Percentiles rank a stretch among this genome's conserved stretches.
Conservation (phyloP, 2,113 vertebrate species). For the Erythrocercus mccallii region DNA sequence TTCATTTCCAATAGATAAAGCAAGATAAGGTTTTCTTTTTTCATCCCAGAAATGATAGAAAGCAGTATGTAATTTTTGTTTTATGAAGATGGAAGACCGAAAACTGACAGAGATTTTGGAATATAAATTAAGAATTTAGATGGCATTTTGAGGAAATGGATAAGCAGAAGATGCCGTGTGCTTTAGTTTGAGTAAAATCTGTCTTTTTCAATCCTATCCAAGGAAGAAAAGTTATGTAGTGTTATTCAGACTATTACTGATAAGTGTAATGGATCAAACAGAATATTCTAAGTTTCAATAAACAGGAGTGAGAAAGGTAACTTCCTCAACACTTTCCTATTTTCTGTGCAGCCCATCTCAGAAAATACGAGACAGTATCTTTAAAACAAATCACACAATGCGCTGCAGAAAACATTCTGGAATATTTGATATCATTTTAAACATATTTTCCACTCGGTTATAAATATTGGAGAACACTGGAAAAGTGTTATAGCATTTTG, state of each 20-base stretch:
- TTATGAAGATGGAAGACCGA: slow-evolving; percentile 39
- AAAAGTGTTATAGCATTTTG: not conserved
- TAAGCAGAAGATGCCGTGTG: slow-evolving; percentile 22
- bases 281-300: slow-evolving; percentile 58
- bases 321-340: slow-evolving; percentile 15
- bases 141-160: slow-evolving; percentile 65
- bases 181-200: slow-evolving; percentile 30
- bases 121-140: slow-evolving; percentile 71
- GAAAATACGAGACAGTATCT: slow-evolving; percentile 27
- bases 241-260: slow-evolving; percentile 63
- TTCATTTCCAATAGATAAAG: slow-evolving; percentile 57
- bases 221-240: slow-evolving; percentile 41
- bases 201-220: slow-evolving; percentile 49
- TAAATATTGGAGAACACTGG: not conserved
- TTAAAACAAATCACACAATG: not conserved
- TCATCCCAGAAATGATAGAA: slow-evolving; percentile 37
- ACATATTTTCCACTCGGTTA: not conserved
- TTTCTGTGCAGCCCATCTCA: slow-evolving; percentile 34
- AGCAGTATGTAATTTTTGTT: slow-evolving; percentile 47
- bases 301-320: not conserved
- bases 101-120: slow-evolving; percentile 47
- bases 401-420: not conserved
- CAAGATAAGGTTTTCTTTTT: slow-evolving; percentile 42
- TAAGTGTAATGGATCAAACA: slow-evolving; percentile 64
- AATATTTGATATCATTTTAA: not conserved